phyloP scores from a whole-genome alignment of 2,888 invertebrate genomes.

The Sinodicranocentrus sp. region DNA sequence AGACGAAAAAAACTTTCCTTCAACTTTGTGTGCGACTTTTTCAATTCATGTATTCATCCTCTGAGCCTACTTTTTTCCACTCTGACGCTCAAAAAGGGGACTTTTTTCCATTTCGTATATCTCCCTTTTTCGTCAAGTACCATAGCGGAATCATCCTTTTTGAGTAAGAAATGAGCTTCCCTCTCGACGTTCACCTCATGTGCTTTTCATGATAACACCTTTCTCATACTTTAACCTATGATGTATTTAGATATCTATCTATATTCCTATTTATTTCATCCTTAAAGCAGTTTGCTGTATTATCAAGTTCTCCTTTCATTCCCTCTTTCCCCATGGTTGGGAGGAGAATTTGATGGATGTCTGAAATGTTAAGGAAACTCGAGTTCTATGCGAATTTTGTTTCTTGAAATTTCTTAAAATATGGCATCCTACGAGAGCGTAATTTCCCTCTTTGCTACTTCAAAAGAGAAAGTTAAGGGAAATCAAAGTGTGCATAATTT shows the following conservation, averaged over 20 bases:
- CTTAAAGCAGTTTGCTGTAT: neutral
- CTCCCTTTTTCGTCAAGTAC: neutral
- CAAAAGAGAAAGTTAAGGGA: too few species aligned
- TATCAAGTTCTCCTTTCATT: too few species aligned
- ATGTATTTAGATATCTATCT: neutral
- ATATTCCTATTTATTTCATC: neutral
- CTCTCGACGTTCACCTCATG: neutral
- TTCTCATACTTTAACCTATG: neutral
- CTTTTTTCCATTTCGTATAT: neutral
- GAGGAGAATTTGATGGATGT: too few species aligned
- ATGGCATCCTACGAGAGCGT: neutral
- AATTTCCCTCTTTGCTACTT: neutral
- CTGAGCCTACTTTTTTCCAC: neutral
- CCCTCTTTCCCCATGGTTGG: too few species aligned
- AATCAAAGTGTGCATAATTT: conserved; percentile 1
- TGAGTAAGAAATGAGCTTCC: too few species aligned
- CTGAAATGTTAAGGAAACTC: too few species aligned
- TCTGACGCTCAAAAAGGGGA: neutral
- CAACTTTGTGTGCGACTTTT: conserved; percentile 22
- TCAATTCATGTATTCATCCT: conserved; percentile 53
- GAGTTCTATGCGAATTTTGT: too few species aligned
- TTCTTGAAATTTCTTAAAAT: neutral
- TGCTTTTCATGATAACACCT: conserved; percentile 1
- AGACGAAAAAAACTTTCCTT: conserved; percentile 6
- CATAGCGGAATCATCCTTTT: too few species aligned